phyloP scores from a whole-genome alignment of 2,797 vertebrate species.

The Pseudomugil gertrudae region DNA sequence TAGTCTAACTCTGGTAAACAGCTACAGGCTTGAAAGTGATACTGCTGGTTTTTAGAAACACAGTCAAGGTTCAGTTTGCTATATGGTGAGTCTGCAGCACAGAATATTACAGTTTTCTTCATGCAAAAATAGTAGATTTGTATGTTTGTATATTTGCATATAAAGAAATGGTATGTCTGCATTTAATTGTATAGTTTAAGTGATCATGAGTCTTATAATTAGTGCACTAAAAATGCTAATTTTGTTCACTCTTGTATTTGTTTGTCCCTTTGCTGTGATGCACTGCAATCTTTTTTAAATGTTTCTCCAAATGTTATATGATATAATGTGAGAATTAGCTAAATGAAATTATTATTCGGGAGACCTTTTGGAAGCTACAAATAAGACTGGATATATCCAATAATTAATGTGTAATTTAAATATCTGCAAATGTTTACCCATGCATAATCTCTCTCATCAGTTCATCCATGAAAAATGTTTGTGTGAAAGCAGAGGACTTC shows the following conservation, averaged over 20 bases:
- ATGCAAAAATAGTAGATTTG: neutral
- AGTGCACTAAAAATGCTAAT: neutral
- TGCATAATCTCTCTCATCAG: neutral
- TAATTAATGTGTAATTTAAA: neutral
- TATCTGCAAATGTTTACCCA: neutral
- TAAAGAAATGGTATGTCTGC: too few relatives aligned
- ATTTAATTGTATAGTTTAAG: too few relatives aligned
- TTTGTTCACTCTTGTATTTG: neutral
- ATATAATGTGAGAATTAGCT: neutral
- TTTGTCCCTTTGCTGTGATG: neutral
- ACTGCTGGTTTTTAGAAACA: slow-evolving; percentile 30
- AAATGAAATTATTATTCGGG: neutral
- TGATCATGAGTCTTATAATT: neutral
- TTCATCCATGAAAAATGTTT: neutral
- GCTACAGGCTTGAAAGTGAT: slow-evolving; percentile 35
- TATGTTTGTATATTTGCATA: too few relatives aligned
- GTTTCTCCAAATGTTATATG: neutral
- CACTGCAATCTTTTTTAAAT: neutral
- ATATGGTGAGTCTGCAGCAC: slow-evolving; percentile 7
- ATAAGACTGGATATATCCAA: neutral
- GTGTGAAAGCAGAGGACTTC: neutral
- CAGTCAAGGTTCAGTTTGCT: neutral
- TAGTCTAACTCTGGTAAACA: slow-evolving; percentile 25
- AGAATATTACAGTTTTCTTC: neutral
- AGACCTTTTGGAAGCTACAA: neutral